Evolutionary conservation across 1,140 invertebrate species (phyloP), one percentile per base, ranked within the genome.

Genomic region (Aradophagus sp.): DNA sequence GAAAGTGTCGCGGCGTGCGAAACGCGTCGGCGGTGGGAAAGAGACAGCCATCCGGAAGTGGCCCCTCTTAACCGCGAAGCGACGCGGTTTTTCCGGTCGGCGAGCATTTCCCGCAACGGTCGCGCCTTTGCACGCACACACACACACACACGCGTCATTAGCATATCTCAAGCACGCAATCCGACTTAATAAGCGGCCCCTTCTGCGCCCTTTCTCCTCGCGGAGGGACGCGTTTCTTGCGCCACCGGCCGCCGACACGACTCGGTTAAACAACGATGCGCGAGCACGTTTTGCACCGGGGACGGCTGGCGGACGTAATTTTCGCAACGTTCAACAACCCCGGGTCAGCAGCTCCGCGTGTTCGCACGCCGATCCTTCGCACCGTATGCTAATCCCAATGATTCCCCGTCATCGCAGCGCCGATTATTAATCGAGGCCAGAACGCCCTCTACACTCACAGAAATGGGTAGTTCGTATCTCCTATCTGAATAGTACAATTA

Each of bases 141-240:
- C n/a, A n/a, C 11, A 23, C 12, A 17, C 34, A 1, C 23, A 12
- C 44, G 4, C 15, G 11, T 47, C 50, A 72, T 73, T 67, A 63
- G 62, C 70, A 67, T 73, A 73, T 73, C 69, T 73, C 52, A 38
- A 39, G 61, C 56, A 66, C 50, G 62, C 69, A 67, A 73, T 73
- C 69, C 58, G 62, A 73, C 62, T 63, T 63, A 73, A 67, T 67
- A 67, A 67, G 58, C 45, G 23, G 29, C 38, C 5, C 41, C 45
- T 4, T 16, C 11, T 14, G 14, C 16, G 14, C 13, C 13, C 23
- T 5, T n/a, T n/a, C n/a, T n/a, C n/a, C n/a, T n/a, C n/a, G n/a
- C n/a, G n/a, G n/a, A n/a, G n/a, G n/a, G 14, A 32, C 31, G 32
- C 17, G 41, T 26, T 55, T 47, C 52, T 52, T 50, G 45, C 56